phyloP scores from a whole-genome alignment of 2,113 vertebrate genomes.

The Origma solitaria region DNA sequence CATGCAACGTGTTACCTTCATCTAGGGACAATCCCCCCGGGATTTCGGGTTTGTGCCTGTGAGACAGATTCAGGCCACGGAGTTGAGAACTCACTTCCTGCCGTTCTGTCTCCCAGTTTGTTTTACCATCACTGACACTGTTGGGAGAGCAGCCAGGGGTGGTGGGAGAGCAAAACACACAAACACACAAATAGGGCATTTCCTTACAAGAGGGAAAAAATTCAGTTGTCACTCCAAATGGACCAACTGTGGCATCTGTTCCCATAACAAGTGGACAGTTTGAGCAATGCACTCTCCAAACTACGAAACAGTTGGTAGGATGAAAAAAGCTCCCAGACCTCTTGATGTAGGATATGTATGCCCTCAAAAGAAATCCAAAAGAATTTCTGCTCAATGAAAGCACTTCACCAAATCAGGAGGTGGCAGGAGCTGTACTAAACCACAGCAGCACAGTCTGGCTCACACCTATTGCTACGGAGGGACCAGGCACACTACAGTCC shows the following conservation, averaged over 20 bases:
- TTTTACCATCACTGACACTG: neutral
- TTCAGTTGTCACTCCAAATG: neutral
- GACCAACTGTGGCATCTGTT: neutral
- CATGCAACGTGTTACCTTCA: neutral
- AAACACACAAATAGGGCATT: neutral
- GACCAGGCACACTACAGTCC: neutral
- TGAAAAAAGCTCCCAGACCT: neutral
- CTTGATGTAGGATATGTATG: neutral
- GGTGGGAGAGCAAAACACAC: neutral
- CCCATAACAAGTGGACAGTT: neutral
- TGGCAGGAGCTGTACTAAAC: neutral
- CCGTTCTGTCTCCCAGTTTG: neutral
- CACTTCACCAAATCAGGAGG: neutral
- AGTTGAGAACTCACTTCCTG: rapidly evolving
- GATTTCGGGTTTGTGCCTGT: neutral
- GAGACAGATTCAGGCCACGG: neutral
- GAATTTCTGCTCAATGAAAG: neutral
- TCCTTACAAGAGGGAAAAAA: neutral
- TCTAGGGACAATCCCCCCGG: neutral
- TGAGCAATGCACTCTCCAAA: neutral
- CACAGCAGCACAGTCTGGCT: neutral
- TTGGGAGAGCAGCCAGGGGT: neutral
- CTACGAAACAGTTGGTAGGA: neutral
- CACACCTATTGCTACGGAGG: neutral
- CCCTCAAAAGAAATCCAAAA: neutral